Evolutionary conservation across 1,140 invertebrate species (phyloP), one percentile per base, ranked within the genome.

Genomic region (Bradysia coprophila): DNA sequence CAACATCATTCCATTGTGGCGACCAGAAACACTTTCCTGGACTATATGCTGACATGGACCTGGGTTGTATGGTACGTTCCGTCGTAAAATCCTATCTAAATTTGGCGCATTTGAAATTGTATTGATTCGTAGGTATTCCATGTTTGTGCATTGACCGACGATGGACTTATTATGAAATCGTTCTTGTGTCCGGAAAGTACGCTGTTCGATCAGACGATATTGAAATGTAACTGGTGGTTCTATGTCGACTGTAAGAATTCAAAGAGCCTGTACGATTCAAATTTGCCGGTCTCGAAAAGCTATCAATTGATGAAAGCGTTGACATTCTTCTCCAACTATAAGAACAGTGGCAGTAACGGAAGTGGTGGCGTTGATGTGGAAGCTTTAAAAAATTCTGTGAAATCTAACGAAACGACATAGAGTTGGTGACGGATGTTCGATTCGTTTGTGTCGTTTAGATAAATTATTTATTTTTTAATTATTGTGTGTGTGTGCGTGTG

Each of bases 151-250:
- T 64, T 88, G n/a, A 88, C 84, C 9, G 83, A 88, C 44, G 81
- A 87, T 45, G 85, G 85, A 2, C 62, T 87, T 33, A 81, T 88
- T 20, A 84, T 86, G 72, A 89, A 89, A 51, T 87, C 83, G 28
- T 90, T 89, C 58, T 63, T 88, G 11, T 90, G 85, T 54, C 86
- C 86, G 0, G 83, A 88, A 58, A 86, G 80, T 15, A 90, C 86
- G 0, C 67, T 88, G 13, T 90, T 89, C 56, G 86, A 90, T 55
- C 81, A 87, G 56, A 82, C 83, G 3, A 85, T 90, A 40, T 65
- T 90, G 0, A 86, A 87, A 54, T 90, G 86, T 60, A 89, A 90
- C 55, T 89, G 84, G 83, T 88, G 82, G 81, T 86, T 88, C 62
- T 88, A 86, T 60, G 83, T 88, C 0, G 84, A 89, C 52, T 90